Base-by-base conservation (phyloP, 1,140 invertebrate species). In the Drosophila pachea region DNA sequence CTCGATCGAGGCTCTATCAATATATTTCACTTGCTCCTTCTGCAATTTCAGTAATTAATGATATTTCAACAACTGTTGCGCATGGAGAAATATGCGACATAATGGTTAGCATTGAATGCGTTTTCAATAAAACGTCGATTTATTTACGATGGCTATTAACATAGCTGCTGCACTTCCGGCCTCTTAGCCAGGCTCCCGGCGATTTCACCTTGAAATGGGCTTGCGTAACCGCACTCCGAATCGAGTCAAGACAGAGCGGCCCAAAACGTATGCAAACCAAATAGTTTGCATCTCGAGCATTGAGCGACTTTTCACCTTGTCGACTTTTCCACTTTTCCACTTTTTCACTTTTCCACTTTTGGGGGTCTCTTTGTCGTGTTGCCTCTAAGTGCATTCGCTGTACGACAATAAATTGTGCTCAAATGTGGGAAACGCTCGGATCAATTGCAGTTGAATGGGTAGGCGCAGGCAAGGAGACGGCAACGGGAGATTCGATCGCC, bases 131-230 rank as follows among this genome's bases (percentile, higher is more conserved):
- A 33, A 67, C 75, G 72, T 72, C 74, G 64, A 36, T 54, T 35
- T 38, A 61, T 55, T 38, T 61, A 29, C 43, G 43, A 32, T 49
- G 12, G 47, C 49, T 64, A 43, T 55, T 55, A 29, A 6, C 16
- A 14, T 11, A 22, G 31, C 43, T 47, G 29, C 16, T 38, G 63
- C 55, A 75, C 73, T 79, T 79, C 77, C 77, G 66, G 76, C 45
- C 68, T 49, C 14, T 54, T 16, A 42, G 38, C 43, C 7, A 29
- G 42, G 59, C 62, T 49, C 59, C 75, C 64, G 47, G 79, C 72
- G 78, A 78, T 83, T 83, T 83, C 78, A 83, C 78, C 78, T 83
- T 83, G 78, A 83, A 83, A 69, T 67, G 33, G 14, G 68, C 33
- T 83, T 83, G 68, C 76, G 66, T 61, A 83, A 83, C 43, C 52